Conservation (phyloP, 1,140 invertebrate genomes). For the Bombus balteatus region DNA sequence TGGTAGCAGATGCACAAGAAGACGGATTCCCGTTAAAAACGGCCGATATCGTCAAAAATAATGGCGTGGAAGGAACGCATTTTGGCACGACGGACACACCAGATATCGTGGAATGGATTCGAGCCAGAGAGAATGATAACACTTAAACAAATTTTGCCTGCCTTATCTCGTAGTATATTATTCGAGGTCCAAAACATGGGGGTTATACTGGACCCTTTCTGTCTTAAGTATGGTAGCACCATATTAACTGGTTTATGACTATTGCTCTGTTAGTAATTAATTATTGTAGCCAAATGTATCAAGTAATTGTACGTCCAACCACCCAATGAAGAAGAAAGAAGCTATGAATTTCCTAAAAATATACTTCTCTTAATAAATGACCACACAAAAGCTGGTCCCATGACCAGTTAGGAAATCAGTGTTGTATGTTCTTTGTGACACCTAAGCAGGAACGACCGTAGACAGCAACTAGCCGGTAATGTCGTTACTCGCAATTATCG, state of each 20-base stretch:
- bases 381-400: no score
- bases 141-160: conserved; percentile 43
- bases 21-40: conserved; percentile 39
- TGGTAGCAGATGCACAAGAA: conserved; percentile 18
- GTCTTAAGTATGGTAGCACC: background rate
- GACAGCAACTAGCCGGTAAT: background rate
- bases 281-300: no score
- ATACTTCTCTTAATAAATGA: no score
- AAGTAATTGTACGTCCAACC: no score
- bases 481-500: conserved; percentile 33
- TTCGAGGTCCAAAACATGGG: background rate
- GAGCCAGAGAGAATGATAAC: conserved; percentile 35
- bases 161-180: background rate
- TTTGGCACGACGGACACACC: conserved; percentile 21
- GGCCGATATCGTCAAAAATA: conserved; percentile 40
- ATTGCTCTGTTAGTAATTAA: no score
- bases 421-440: background rate
- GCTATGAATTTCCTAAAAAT: no score
- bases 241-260: background rate
- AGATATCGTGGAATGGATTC: conserved; percentile 34
- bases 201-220: background rate
- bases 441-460: background rate
- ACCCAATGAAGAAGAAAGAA: no score
- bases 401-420: no score
- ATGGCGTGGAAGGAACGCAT: conserved; percentile 19